These are phyloP conservation scores for Caenorhabditis japonica DNA, from an alignment of 2,888 invertebrate species.

Conservation along the genomic window DNA sequence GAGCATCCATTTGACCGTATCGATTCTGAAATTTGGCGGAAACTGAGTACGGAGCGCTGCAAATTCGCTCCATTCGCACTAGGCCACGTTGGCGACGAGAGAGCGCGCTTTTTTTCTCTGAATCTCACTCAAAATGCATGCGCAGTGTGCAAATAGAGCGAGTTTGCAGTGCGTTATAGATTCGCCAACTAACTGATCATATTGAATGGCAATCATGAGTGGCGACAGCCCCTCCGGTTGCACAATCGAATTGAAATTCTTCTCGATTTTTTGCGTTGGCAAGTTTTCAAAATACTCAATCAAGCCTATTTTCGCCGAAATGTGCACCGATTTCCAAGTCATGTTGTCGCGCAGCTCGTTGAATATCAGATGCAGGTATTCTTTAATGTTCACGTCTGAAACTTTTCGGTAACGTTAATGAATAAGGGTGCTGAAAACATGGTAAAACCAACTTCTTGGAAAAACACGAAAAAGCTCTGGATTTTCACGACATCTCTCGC, in stretches of 20 bases:
- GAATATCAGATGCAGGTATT: conserved; percentile 51
- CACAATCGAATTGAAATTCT: conserved; percentile 54
- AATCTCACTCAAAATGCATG: neutral
- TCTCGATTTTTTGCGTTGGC: conserved; percentile 35
- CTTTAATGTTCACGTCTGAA: conserved; percentile 47
- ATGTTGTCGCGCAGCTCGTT: conserved; percentile 53
- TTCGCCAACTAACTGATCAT: conserved; percentile 59
- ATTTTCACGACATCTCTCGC: conserved; percentile 64
- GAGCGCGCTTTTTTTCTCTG: neutral
- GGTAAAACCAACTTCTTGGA: conserved; percentile 44
- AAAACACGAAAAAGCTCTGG: conserved; percentile 54
- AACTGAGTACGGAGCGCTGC: neutral
- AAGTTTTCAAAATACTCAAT: conserved; percentile 54
- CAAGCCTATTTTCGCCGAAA: conserved; percentile 55
- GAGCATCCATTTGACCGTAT: conserved; percentile 67
- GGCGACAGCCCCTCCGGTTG: conserved; percentile 72
- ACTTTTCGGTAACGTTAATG: neutral
- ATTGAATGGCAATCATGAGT: conserved; percentile 71
- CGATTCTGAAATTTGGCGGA: conserved; percentile 45
- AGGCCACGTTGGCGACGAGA: neutral
- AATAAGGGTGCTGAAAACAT: too few species aligned
- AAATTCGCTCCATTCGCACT: neutral
- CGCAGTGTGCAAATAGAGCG: too few species aligned
- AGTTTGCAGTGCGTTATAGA: too few species aligned
- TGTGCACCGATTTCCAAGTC: conserved; percentile 61